These are phyloP conservation scores for Kuschelorhynchus macadamiae DNA, from an alignment of 2,888 invertebrate species.

Conservation along the genomic window DNA sequence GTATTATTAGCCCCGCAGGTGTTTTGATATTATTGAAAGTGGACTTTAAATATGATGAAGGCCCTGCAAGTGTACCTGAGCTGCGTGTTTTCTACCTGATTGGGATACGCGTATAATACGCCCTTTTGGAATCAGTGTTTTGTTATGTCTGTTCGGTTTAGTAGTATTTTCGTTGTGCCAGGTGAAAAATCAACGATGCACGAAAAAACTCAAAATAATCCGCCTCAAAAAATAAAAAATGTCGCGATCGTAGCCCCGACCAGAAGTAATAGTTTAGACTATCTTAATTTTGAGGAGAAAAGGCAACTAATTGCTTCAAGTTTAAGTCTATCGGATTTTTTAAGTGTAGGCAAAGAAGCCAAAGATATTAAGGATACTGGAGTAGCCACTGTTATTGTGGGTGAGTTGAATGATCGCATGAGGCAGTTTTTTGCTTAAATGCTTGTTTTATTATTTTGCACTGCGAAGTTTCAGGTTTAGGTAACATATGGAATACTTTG, in stretches of 20 bases:
- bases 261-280: slow-evolving; percentile 88
- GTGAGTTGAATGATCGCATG: slow-evolving; percentile 59
- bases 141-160: slow-evolving; percentile 62
- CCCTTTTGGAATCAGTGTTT: slow-evolving; percentile 12
- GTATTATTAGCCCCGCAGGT: slow-evolving; percentile 30
- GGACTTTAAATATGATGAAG: slow-evolving; percentile 28
- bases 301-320: slow-evolving; percentile 91
- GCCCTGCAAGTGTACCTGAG: slow-evolving; percentile 19
- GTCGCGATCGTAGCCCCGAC: slow-evolving; percentile 76
- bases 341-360: slow-evolving; percentile 61
- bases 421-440: background rate
- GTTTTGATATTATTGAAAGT: slow-evolving; percentile 19
- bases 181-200: slow-evolving; percentile 57
- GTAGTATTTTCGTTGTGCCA: slow-evolving; percentile 62
- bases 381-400: slow-evolving; percentile 64
- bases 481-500: background rate
- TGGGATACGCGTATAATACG: background rate
- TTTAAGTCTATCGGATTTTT: slow-evolving; percentile 86
- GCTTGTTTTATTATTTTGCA: too few relatives aligned
- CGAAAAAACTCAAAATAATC: slow-evolving; percentile 55
- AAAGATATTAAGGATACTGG: slow-evolving; percentile 62
- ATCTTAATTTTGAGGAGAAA: slow-evolving; percentile 93
- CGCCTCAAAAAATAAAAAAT: slow-evolving; percentile 21
- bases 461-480: too few relatives aligned
- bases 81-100: slow-evolving; percentile 31